A percentile compares a stretch with the other conserved stretches of the same genome.
These are phyloP conservation scores for Melanotaenia boesemani DNA, from an alignment of 2,797 vertebrate species.

Conservation along the genomic window DNA sequence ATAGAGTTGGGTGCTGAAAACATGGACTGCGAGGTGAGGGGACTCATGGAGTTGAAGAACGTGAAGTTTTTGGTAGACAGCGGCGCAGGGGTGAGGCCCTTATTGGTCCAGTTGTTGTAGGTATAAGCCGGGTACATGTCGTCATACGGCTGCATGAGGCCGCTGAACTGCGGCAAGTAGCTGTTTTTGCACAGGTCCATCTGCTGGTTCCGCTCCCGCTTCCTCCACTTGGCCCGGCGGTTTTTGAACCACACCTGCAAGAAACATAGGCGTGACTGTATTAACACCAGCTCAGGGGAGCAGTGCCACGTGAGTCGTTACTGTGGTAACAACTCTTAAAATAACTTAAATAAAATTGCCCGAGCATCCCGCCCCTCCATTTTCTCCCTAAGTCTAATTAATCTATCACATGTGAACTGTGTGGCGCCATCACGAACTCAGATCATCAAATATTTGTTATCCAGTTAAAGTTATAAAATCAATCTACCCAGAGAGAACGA, in stretches of 20 bases:
- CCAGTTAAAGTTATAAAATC: too few relatives aligned
- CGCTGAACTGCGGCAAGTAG: slow-evolving; percentile 98
- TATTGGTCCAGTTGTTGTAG: slow-evolving; percentile 99
- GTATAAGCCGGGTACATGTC: slow-evolving; percentile 97
- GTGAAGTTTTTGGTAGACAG: slow-evolving; percentile 98
- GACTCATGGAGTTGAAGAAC: slow-evolving; percentile 99
- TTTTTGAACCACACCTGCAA: slow-evolving; percentile 98
- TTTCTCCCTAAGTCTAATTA: too few relatives aligned
- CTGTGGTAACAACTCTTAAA: background rate
- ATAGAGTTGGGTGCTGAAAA: slow-evolving; percentile 97
- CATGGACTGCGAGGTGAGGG: slow-evolving; percentile 96
- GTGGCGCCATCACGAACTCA: too few relatives aligned
- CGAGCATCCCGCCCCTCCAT: background rate
- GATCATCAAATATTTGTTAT: too few relatives aligned
- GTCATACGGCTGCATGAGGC: slow-evolving; percentile 97
- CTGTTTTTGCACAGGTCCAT: slow-evolving; percentile 99
- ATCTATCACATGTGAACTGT: too few relatives aligned
- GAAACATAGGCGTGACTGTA: slow-evolving; percentile 2
- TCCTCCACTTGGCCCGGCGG: slow-evolving; percentile 97
- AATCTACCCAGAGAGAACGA: too few relatives aligned
- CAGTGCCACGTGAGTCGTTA: background rate
- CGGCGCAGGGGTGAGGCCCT: slow-evolving; percentile 92
- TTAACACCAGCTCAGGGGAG: background rate
- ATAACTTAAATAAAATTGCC: background rate
- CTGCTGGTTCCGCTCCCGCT: slow-evolving; percentile 98